These are phyloP conservation scores for Somateria mollissima DNA, from an alignment of 2,797 vertebrate genomes.

Conservation along the genomic window DNA sequence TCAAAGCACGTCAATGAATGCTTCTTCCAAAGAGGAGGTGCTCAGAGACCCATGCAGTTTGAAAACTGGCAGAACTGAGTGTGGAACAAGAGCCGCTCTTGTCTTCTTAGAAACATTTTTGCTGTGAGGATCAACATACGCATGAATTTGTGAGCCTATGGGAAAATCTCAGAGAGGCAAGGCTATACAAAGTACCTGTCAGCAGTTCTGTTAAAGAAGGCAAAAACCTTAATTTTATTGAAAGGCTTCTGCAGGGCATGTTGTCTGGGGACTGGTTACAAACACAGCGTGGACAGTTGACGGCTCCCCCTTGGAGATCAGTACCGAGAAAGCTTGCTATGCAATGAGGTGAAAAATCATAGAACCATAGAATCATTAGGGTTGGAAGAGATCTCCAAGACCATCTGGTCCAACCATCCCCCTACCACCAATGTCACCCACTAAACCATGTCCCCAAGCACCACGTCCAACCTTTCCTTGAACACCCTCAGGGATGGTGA, in stretches of 20 bases:
- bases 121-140: rapidly evolving
- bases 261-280: neutral
- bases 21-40: neutral
- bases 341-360: neutral
- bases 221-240: neutral
- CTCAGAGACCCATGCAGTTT: neutral
- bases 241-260: neutral
- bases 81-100: neutral
- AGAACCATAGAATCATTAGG: no score
- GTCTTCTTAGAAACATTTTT: neutral
- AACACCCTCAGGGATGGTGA: no score
- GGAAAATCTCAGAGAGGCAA: neutral
- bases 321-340: neutral
- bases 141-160: neutral
- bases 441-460: no score
- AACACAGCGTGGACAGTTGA: neutral
- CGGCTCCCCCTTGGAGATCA: neutral
- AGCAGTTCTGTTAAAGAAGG: neutral
- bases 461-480: no score
- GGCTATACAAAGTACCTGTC: neutral
- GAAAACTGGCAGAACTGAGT: neutral
- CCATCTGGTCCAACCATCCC: no score
- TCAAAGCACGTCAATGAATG: neutral
- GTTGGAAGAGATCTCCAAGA: no score
- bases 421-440: no score